Base-by-base conservation (phyloP, 1,140 invertebrate genomes). In the Palaemon carinicauda region DNA sequence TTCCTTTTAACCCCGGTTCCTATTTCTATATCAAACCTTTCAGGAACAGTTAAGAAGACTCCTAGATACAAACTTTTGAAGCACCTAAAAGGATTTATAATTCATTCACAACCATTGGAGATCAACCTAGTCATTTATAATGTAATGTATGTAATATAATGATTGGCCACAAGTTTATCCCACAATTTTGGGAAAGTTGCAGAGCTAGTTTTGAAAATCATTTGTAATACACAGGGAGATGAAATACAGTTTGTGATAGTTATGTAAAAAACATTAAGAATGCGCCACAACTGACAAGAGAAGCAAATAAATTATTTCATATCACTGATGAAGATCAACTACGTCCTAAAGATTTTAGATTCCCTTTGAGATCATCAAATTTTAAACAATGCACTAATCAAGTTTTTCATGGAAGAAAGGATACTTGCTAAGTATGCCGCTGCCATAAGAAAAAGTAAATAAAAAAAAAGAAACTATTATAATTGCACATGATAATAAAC, bases 341-440 rank as follows among this genome's bases (percentile, higher is more conserved):
- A 41, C n/a, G n/a, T n/a, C n/a, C n/a, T n/a, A n/a, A n/a, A n/a
- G n/a, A n/a, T n/a, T n/a, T n/a, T n/a, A n/a, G n/a, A n/a, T n/a
- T n/a, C n/a, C n/a, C n/a, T n/a, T n/a, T n/a, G n/a, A n/a, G n/a
- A n/a, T 69, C n/a, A n/a, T 27, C 60, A 69, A 27, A 9, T 69
- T 69, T 69, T 27, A 69, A 69, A 69, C n/a, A 7, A n/a, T n/a
- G n/a, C n/a, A 9, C 41, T 21, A 52, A 17, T 79, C 24, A 79
- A 52, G 75, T 52, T 79, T 24, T 79, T 79, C 50, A 79, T 79
- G 75, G 75, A 51, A 51, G 75, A 79, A 27, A 52, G 50, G 50
- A 79, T 52, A 51, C 33, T 51, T 79, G 53, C 51, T 41, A 79
- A 21, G 17, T 54, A 79, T 51, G 41, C 52, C 51, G 4, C 10